A percentile compares a stretch with the other conserved stretches of the same genome.
These are phyloP conservation scores for Ictidomys tridecemlineatus DNA, from an alignment of 2,113 vertebrate genomes.

Conservation along the genomic window DNA sequence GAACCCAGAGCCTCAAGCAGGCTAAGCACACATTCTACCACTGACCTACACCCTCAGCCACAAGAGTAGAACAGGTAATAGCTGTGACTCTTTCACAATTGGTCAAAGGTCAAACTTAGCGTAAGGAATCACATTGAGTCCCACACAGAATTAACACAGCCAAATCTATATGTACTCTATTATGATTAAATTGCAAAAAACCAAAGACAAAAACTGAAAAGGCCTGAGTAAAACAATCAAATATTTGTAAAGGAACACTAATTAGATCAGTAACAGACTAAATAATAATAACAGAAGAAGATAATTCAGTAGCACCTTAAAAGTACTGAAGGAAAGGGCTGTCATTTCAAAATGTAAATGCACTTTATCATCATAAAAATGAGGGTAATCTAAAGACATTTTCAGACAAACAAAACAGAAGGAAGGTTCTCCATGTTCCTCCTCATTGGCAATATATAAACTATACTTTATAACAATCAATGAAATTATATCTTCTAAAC, in stretches of 20 bases:
- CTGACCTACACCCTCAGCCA: no score
- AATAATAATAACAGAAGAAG: background rate
- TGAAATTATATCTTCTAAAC: background rate
- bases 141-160: background rate
- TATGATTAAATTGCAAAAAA: background rate
- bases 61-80: background rate
- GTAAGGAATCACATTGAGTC: background rate
- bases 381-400: background rate
- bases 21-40: no score
- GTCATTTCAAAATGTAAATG: background rate
- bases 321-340: background rate
- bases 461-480: background rate
- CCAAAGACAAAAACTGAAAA: conserved; percentile 13
- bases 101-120: background rate
- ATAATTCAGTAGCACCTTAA: background rate
- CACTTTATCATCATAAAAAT: background rate
- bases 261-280: background rate
- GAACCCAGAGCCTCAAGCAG: background rate
- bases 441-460: background rate
- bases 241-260: background rate
- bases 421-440: background rate
- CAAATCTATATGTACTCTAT: background rate
- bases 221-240: background rate
- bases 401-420: background rate
- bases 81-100: background rate